These are phyloP conservation scores for Nothoprocta perdicaria DNA, from an alignment of 2,113 vertebrate genomes.

Conservation along the genomic window DNA sequence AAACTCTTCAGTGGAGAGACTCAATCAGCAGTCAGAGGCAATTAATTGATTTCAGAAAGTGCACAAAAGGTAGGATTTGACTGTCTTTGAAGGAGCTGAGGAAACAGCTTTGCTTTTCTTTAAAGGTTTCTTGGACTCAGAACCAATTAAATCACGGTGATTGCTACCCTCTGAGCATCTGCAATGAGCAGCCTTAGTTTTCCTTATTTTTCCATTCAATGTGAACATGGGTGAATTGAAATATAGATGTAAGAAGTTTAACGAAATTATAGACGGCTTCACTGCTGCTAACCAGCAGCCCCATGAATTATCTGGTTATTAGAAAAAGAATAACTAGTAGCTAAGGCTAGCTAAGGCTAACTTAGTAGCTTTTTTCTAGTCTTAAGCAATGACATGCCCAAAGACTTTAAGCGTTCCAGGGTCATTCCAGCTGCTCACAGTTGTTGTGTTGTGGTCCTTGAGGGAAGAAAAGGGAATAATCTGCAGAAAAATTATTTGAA, in stretches of 20 bases:
- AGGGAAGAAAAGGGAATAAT: no score
- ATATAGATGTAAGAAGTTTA: neutral
- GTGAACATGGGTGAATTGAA: conserved; percentile 8
- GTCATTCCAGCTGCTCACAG: neutral
- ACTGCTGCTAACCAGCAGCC: neutral
- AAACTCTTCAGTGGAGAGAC: conserved; percentile 20
- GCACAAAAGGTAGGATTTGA: neutral
- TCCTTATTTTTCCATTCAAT: neutral
- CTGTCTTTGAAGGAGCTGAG: neutral
- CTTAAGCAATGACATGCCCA: neutral
- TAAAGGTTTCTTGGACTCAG: neutral
- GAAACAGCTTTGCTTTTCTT: neutral
- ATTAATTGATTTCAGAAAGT: conserved; percentile 44
- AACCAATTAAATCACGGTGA: conserved; percentile 2
- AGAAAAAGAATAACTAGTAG: no score
- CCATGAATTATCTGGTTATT: neutral
- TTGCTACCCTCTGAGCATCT: neutral
- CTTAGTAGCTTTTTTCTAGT: neutral
- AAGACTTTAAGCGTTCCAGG: neutral
- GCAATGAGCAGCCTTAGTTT: neutral
- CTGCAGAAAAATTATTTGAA: neutral
- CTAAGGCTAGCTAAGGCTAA: no score
- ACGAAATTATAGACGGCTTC: neutral
- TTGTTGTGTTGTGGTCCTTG: no score
- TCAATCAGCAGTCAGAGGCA: conserved; percentile 20